Percentiles rank a stretch among this genome's conserved stretches.
These are phyloP conservation scores for Platysternon megacephalum DNA, from an alignment of 2,113 vertebrate genomes.

Conservation along the genomic window DNA sequence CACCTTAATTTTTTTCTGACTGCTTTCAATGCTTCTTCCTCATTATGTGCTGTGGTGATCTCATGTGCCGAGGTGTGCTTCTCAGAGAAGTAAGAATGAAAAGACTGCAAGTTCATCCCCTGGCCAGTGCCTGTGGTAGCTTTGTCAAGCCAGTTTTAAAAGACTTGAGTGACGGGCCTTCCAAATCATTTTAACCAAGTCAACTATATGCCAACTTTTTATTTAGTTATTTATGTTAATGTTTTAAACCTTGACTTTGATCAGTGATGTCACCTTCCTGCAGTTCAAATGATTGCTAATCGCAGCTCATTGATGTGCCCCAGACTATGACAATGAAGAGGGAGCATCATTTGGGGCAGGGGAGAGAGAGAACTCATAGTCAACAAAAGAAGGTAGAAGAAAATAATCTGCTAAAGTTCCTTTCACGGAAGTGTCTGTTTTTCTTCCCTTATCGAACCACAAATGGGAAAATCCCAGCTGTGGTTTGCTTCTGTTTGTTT, in stretches of 20 bases:
- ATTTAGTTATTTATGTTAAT: not conserved
- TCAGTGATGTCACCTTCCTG: not conserved
- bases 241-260: not conserved
- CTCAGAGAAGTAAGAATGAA: not conserved
- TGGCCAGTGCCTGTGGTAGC: not conserved
- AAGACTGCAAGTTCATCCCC: not conserved
- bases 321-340: not conserved
- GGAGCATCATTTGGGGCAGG: not conserved
- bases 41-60: fast-evolving
- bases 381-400: not conserved
- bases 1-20: not conserved
- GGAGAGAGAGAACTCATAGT: not conserved
- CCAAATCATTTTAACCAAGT: not conserved
- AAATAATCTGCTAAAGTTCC: not conserved
- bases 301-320: not conserved
- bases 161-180: not conserved
- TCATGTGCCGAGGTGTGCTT: not conserved
- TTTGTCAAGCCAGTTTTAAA: not conserved
- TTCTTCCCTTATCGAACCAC: slow-evolving; percentile 35
- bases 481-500: slow-evolving; percentile 29
- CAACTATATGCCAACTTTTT: not conserved
- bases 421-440: not conserved
- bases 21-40: not conserved
- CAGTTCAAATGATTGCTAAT: not conserved
- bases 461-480: slow-evolving; percentile 56